phyloP scores from a whole-genome alignment of 2,888 invertebrate genomes.

The Pheosia gnoma region DNA sequence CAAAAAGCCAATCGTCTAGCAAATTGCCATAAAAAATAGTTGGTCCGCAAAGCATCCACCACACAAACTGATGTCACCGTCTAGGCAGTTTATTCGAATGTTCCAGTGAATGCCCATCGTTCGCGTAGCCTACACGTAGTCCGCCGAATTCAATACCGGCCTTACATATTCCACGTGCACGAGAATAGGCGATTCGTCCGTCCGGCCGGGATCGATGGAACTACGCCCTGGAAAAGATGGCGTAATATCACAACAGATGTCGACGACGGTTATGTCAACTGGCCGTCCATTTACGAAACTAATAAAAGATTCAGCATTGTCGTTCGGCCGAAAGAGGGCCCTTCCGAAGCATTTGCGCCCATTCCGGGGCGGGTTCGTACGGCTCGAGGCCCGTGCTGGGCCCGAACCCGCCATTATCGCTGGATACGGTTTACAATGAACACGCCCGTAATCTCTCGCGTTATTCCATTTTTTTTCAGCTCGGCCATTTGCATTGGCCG shows the following conservation, averaged over 20 bases:
- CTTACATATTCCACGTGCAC: conserved; percentile 68
- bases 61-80: conserved; percentile 30
- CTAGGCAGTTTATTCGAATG: conserved; percentile 31
- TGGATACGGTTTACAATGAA: conserved; percentile 64
- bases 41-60: conserved; percentile 12
- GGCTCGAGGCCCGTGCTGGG: conserved; percentile 61
- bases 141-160: conserved; percentile 60
- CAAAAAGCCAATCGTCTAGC: conserved; percentile 4
- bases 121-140: conserved; percentile 36
- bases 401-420: conserved; percentile 65
- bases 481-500: conserved; percentile 31
- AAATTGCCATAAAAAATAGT: conserved; percentile 22
- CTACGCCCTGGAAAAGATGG: conserved; percentile 64
- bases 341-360: conserved; percentile 64
- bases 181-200: conserved; percentile 64
- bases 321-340: conserved; percentile 74
- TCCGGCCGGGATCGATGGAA: conserved; percentile 62
- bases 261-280: conserved; percentile 80
- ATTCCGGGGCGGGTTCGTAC: conserved; percentile 52
- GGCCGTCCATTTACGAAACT: conserved; percentile 79
- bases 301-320: conserved; percentile 83
- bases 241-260: conserved; percentile 82
- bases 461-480: conserved; percentile 23
- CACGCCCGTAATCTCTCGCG: conserved; percentile 51
- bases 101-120: conserved; percentile 39